phyloP scores from a whole-genome alignment of 2,113 vertebrate species.

The Castor canadensis region DNA sequence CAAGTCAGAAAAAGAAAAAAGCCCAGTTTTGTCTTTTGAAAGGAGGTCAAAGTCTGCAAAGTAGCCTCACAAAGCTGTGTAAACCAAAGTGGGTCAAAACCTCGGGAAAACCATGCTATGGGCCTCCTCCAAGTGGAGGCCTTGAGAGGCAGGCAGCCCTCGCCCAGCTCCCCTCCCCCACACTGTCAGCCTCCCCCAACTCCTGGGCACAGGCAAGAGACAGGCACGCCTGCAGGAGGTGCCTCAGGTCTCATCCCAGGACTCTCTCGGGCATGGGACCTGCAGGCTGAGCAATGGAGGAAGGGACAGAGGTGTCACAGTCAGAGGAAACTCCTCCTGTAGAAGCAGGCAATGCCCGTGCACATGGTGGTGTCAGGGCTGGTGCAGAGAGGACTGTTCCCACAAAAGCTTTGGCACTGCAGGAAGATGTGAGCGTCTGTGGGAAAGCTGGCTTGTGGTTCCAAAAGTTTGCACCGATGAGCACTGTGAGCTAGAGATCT shows the following conservation, averaged over 20 bases:
- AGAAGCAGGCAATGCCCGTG: neutral
- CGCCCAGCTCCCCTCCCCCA: neutral
- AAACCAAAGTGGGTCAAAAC: neutral
- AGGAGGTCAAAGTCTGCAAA: neutral
- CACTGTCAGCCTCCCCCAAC: neutral
- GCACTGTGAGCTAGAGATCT: fast-evolving
- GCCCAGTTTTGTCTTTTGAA: neutral
- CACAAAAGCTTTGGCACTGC: conserved; percentile 44
- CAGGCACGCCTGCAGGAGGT: neutral
- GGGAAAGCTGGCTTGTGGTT: neutral
- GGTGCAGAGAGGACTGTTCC: neutral
- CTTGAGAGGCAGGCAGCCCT: neutral
- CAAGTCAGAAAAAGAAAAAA: neutral
- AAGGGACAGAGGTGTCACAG: neutral
- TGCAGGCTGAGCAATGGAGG: neutral
- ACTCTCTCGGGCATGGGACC: neutral
- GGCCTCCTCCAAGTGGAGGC: neutral
- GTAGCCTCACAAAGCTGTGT: conserved; percentile 3
- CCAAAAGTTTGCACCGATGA: neutral
- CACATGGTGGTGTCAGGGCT: neutral
- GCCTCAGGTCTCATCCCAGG: neutral
- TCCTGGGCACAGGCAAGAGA: neutral
- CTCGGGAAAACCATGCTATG: neutral
- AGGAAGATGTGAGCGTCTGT: neutral
- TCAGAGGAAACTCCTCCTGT: neutral